A percentile compares a stretch with the other conserved stretches of the same genome.
phyloP scores from a whole-genome alignment of 2,888 invertebrate genomes.

The Dryadula phaetusa region DNA sequence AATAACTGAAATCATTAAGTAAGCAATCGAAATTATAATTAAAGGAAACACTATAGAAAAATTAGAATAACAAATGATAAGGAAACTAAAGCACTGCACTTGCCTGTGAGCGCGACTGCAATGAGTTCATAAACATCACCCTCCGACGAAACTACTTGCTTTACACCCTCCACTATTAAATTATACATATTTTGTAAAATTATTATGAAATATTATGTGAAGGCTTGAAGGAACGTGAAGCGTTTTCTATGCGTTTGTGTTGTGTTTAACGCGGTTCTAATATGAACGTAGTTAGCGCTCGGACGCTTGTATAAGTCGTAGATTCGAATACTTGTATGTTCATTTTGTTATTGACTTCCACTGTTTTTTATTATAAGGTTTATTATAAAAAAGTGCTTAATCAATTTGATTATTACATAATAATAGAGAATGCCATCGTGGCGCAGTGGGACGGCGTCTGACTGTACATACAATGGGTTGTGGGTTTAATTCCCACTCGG shows the following conservation, averaged over 20 bases:
- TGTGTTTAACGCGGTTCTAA: neutral
- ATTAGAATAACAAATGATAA: constrained; percentile 20
- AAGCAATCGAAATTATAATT: neutral
- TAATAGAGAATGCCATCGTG: too few relatives aligned
- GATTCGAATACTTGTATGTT: too few relatives aligned
- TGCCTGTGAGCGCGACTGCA: constrained; percentile 2
- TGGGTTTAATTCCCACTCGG: too few relatives aligned
- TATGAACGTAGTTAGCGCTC: neutral
- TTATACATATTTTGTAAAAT: constrained; percentile 6
- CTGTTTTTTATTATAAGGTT: too few relatives aligned
- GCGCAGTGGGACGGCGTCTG: too few relatives aligned
- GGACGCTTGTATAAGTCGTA: too few relatives aligned
- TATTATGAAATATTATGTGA: neutral
- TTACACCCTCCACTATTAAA: constrained; percentile 1
- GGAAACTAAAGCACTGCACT: constrained; percentile 7
- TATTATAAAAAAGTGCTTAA: too few relatives aligned
- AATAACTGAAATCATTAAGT: too few relatives aligned
- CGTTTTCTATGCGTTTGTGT: neutral
- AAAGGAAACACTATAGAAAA: constrained; percentile 15
- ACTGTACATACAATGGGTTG: too few relatives aligned
- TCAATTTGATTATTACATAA: too few relatives aligned
- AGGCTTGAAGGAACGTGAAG: neutral
- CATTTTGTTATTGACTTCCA: too few relatives aligned
- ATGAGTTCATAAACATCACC: constrained; percentile 34
- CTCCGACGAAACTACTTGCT: constrained; percentile 22